phyloP scores from a whole-genome alignment of 2,113 vertebrate species.

The Centropristis striata region DNA sequence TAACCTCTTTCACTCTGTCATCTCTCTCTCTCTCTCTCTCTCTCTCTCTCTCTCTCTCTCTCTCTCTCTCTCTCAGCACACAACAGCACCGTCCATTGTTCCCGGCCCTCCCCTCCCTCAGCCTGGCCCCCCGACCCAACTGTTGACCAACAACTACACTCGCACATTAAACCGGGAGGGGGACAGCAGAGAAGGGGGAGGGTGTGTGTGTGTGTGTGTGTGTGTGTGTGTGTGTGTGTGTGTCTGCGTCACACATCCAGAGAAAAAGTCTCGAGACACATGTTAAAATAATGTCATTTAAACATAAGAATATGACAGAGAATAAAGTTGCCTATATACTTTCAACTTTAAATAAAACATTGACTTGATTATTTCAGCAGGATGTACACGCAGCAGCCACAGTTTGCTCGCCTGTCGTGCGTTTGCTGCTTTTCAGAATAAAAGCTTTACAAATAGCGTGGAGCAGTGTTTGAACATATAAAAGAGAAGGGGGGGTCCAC shows the following conservation, averaged over 20 bases:
- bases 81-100: slow-evolving; percentile 95
- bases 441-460: slow-evolving; percentile 73
- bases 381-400: not conserved
- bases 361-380: not conserved
- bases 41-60: slow-evolving; percentile 34
- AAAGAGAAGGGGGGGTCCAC: not conserved
- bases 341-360: not conserved
- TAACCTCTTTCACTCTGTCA: slow-evolving; percentile 83
- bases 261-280: not conserved
- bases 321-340: not conserved
- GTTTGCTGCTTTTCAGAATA: slow-evolving; percentile 81
- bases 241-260: slow-evolving; percentile 89
- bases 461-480: too few relatives aligned
- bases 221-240: too few relatives aligned
- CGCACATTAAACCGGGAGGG: slow-evolving; percentile 71
- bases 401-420: slow-evolving; percentile 59
- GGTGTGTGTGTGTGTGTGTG: too few relatives aligned
- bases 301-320: too few relatives aligned
- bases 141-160: slow-evolving; percentile 84
- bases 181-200: slow-evolving; percentile 67
- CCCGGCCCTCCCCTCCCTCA: slow-evolving; percentile 75
- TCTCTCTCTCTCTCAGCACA: slow-evolving; percentile 61
- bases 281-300: too few relatives aligned
- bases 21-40: slow-evolving; percentile 67
- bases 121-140: slow-evolving; percentile 79